These are phyloP conservation scores for Argyra leucocephala DNA, from an alignment of 2,888 invertebrate species.

Conservation along the genomic window DNA sequence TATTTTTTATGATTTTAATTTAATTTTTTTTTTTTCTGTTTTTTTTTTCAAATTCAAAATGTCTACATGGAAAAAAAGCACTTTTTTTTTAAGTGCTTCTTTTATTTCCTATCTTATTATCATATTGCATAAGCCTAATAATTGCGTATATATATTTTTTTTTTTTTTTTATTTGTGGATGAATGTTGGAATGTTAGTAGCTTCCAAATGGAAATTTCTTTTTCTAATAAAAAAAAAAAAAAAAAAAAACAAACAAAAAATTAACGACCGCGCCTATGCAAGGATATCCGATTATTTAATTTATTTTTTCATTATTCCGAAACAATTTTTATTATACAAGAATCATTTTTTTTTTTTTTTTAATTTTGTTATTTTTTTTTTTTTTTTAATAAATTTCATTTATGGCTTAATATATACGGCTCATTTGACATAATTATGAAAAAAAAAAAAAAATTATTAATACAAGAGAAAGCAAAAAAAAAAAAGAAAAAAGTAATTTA, in stretches of 20 bases:
- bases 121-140: not conserved
- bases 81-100: not conserved
- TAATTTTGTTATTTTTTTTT: not conserved
- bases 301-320: not conserved
- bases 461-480: not conserved
- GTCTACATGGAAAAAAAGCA: not conserved
- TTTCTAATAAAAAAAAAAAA: not conserved
- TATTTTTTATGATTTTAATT: not conserved
- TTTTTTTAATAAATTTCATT: not conserved
- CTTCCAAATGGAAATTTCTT: not conserved
- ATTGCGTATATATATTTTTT: not conserved
- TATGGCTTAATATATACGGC: not conserved
- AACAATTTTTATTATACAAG: not conserved
- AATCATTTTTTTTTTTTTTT: not conserved
- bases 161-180: no score
- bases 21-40: not conserved
- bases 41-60: not conserved
- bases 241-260: not conserved
- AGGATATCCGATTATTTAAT: not conserved
- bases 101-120: not conserved
- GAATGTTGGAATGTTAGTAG: no score
- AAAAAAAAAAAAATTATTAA: not conserved
- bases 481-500: not conserved
- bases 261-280: not conserved
- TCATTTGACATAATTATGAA: conserved; percentile 1